Evolutionary conservation across 2,888 invertebrate species (phyloP), one percentile per base, ranked within the genome.

Genomic region (Salticus scenicus): DNA sequence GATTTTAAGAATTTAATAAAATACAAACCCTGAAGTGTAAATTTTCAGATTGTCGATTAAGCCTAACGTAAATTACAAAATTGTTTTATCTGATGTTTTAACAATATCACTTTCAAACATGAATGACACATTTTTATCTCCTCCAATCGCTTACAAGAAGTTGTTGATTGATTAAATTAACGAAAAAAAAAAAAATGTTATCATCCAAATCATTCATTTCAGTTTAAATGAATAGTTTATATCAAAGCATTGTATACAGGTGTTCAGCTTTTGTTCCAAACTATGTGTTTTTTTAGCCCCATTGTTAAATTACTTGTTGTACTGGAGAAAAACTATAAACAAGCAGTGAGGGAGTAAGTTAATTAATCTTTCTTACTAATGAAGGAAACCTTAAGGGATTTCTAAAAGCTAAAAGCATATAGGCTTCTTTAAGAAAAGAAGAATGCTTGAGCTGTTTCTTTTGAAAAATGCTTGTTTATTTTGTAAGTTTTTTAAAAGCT

Each of bases 321-420:
- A 57, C 20, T 4, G 24, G 20, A 24, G 57, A 57, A 57, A 57
- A 57, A 57, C 57, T 57, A 57, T 57, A 24, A 57, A 57, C 57
- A 57, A 57, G 57, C 20, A 24, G 57, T 24, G 57, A 57, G 57
- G 57, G 57, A 57, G 7, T 24, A 12, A 24, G 57, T 24, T 57
- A 57, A 57, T 57, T 57, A 57, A 57, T 57, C 57, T 57, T 57
- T 24, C 57, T 57, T 20, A 57, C 57, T 57, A 57, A 57, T 57
- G 57, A 57, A 57, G 57, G 57, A 57, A 57, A 24, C 24, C 57
- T 57, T 57, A 4, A 7, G 57, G 57, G 57, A 57, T 57, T 57
- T 57, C 57, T 57, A 57, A 57, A 57, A 57, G 57, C 57, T 57
- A 57, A 57, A 24, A 57, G 57, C 57, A 57, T 24, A 12, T 24